Evolutionary conservation across 2,113 vertebrate species (phyloP), one percentile per base, ranked within the genome.

Genomic region (Serinus canaria): DNA sequence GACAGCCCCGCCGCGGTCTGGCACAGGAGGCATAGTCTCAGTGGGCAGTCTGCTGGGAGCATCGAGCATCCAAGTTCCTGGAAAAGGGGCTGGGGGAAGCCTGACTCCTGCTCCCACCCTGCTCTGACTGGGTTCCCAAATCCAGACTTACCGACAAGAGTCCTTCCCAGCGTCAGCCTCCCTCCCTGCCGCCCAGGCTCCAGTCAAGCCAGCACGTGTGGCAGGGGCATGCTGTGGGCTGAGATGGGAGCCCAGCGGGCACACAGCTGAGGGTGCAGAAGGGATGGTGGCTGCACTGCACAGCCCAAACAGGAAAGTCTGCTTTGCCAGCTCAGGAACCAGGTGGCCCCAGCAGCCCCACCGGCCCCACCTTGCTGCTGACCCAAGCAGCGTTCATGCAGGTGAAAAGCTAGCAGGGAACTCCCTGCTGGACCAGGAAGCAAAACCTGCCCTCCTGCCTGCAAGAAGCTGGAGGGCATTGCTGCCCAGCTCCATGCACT

Each of bases 371-470:
- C 96, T 97, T 4, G 0, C 60, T 0, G 6, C 89, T 96, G 84
- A 96, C 83, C 94, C 85, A 87, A 83, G 92, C 53, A 0, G 56
- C 64, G 88, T 25, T 94, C 77, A 66, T 2, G 27, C 85, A 91
- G 77, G 89, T 2, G 0, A 96, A 90, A 92, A 91, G 87, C 76
- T 88, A 92, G 35, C 1, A 0, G 92, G 94, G 74, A 96, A 96
- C 96, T 95, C 96, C 97, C 96, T 73, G 53, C 37, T 9, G 11
- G 56, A 95, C 49, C 69, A 93, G 95, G 96, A 96, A 96, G 37
- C 69, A 91, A 89, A 89, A 64, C 31, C 37, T 68, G 66, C 52
- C 25, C 56, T 89, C 77, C 69, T 70, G 16, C 76, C 83, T 53
- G 49, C 1, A 1, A 41, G 49, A 58, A 80, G 30, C 30, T 3